Conservation (phyloP, 2,888 invertebrate species). For the Tenthredo scrophulariae region DNA sequence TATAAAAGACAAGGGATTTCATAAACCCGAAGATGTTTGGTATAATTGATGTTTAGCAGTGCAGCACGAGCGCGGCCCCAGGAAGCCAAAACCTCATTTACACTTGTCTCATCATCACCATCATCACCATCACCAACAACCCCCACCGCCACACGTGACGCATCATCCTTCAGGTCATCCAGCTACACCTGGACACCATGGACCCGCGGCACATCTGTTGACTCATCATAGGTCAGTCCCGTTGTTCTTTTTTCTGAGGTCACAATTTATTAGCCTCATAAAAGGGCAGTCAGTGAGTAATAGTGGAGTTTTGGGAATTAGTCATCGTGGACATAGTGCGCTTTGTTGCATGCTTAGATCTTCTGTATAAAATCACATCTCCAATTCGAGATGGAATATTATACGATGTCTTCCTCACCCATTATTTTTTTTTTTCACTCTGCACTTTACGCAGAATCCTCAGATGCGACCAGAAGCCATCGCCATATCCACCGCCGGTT, state of each 20-base stretch:
- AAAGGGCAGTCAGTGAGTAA: not conserved
- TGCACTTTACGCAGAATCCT: slow-evolving; percentile 63
- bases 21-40: slow-evolving; percentile 42
- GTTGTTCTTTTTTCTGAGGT: slow-evolving; percentile 53
- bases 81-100: slow-evolving; percentile 92
- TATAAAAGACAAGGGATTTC: not conserved
- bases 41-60: slow-evolving; percentile 85
- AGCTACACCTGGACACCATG: slow-evolving; percentile 69
- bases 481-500: slow-evolving; percentile 71
- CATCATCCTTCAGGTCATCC: slow-evolving; percentile 66
- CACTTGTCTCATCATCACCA: slow-evolving; percentile 64
- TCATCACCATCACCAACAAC: slow-evolving; percentile 72
- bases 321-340: not conserved
- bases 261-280: not conserved
- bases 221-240: slow-evolving; percentile 63
- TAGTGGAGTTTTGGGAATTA: not conserved
- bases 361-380: not conserved
- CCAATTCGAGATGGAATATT: not conserved
- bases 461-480: slow-evolving; percentile 71
- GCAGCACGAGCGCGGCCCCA: slow-evolving; percentile 97
- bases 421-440: not conserved
- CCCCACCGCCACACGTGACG: slow-evolving; percentile 64
- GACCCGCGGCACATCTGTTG: slow-evolving; percentile 64
- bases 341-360: not conserved
- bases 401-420: not conserved